Conservation (phyloP, 2,797 vertebrate species). For the Margarornis squamiger region DNA sequence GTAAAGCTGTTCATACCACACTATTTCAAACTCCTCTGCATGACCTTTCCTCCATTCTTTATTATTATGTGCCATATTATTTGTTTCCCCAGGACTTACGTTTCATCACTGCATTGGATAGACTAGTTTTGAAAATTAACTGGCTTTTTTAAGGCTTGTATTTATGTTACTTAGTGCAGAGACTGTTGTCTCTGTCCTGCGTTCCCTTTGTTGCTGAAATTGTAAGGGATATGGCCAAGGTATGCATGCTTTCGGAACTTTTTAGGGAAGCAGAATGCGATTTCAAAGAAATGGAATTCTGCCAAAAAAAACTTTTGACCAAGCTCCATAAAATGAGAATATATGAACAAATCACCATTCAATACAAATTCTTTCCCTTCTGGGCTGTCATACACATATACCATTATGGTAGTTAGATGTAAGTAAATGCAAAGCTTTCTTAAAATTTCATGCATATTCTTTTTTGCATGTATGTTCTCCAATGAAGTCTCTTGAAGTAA, state of each 20-base stretch:
- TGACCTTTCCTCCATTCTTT: constrained; percentile 17
- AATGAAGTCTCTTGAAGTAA: not conserved
- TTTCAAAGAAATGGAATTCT: not conserved
- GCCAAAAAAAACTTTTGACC: not conserved
- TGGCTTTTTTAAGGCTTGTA: fast-evolving
- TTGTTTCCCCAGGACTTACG: not conserved
- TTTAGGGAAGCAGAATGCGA: not conserved
- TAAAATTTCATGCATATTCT: not conserved
- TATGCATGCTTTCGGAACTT: not conserved
- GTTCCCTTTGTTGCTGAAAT: not conserved
- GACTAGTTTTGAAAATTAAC: not conserved
- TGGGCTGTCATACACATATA: not conserved
- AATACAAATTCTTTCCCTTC: not conserved
- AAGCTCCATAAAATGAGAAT: not conserved
- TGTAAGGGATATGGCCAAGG: not conserved
- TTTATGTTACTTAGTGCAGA: not conserved
- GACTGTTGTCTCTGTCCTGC: not conserved
- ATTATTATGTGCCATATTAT: not conserved
- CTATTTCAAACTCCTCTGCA: constrained; percentile 8
- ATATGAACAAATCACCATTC: not conserved
- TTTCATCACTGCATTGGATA: not conserved
- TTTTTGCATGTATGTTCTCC: not conserved
- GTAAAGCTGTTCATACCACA: not conserved
- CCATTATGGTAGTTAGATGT: not conserved
- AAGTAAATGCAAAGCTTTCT: not conserved